These are phyloP conservation scores for Hafferia zeledoni DNA, from an alignment of 2,797 vertebrate species.

Conservation along the genomic window DNA sequence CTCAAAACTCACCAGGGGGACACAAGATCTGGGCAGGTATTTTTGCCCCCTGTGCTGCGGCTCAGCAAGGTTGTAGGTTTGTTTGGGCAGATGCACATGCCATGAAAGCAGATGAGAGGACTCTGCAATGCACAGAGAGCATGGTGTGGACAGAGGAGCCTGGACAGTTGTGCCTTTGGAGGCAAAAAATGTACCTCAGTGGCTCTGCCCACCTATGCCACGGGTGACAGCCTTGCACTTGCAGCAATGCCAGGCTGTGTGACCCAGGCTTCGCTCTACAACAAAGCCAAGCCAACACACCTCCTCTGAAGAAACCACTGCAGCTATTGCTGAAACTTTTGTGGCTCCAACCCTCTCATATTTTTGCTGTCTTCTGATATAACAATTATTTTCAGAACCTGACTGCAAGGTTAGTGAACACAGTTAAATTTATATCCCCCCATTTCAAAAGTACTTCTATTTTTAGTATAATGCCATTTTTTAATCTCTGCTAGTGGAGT, in stretches of 20 bases:
- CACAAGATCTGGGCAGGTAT: background rate
- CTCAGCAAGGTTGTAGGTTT: background rate
- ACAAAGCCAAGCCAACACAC: accelerated
- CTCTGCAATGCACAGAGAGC: background rate
- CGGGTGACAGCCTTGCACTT: background rate
- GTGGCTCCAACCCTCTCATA: background rate
- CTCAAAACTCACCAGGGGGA: accelerated
- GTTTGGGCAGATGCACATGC: accelerated
- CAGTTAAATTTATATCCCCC: background rate
- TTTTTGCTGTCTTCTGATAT: background rate
- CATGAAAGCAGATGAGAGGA: background rate
- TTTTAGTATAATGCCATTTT: constrained; percentile 59
- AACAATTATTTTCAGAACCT: constrained; percentile 4
- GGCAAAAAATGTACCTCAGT: background rate
- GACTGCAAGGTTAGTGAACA: background rate
- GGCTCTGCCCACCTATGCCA: background rate
- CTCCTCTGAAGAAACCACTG: background rate
- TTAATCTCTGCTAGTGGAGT: constrained; percentile 38
- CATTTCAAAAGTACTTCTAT: constrained; percentile 29
- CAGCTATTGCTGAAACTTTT: background rate
- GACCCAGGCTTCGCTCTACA: background rate
- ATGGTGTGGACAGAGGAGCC: accelerated
- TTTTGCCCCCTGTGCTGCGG: background rate
- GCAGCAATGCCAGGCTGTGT: background rate
- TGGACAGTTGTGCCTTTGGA: background rate